Evolutionary conservation across 2,888 invertebrate genomes (phyloP).

Genomic region (Synergus gifuensis): DNA sequence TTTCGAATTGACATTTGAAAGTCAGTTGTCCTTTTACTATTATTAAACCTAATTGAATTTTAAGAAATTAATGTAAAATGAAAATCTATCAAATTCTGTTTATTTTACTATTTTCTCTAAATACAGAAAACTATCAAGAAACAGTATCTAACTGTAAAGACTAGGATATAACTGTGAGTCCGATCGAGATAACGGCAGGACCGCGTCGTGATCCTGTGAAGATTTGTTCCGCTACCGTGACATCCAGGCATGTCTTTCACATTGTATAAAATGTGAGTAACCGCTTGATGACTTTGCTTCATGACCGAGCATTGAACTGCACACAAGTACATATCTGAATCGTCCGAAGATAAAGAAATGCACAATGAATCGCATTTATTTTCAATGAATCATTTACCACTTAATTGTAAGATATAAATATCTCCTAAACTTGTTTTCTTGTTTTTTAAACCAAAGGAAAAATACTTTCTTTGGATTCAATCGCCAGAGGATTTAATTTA

Average conservation of each 20-base stretch:
- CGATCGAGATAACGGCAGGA: conserved; percentile 59
- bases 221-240: conserved; percentile 71
- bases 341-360: neutral
- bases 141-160: conserved; percentile 70
- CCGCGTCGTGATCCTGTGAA: conserved; percentile 57
- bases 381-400: neutral
- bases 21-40: neutral
- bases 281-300: conserved; percentile 42
- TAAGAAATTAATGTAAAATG: neutral
- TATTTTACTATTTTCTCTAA: neutral
- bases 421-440: neutral
- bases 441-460: too few relatives aligned
- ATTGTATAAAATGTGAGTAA: conserved; percentile 50
- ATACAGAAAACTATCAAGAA: conserved; percentile 6
- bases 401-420: neutral
- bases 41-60: neutral
- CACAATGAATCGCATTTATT: neutral
- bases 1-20: neutral
- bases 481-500: too few relatives aligned
- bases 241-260: conserved; percentile 51
- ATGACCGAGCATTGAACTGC: conserved; percentile 50
- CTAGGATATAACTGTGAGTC: conserved; percentile 62
- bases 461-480: too few relatives aligned
- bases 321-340: conserved; percentile 23
- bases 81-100: neutral